Conservation (phyloP, 2,113 vertebrate genomes). For the Hippocampus guttulatus region DNA sequence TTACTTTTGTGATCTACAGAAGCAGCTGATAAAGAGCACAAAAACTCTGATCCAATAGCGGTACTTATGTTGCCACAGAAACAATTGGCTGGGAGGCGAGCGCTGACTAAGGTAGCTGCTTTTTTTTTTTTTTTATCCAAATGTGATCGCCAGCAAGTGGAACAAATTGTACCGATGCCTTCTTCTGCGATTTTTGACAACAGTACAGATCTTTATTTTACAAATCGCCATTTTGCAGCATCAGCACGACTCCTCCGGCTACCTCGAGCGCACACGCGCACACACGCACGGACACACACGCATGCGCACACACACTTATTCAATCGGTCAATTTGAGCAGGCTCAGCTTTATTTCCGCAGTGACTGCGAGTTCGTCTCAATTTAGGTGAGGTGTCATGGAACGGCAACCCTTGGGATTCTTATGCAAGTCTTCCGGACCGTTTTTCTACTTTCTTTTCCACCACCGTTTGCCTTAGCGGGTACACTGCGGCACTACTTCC, state of each 20-base stretch:
- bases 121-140: neutral
- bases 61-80: neutral
- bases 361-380: conserved; percentile 1
- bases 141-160: no score
- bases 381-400: neutral
- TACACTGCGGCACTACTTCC: conserved; percentile 44
- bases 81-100: neutral
- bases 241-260: neutral
- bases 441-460: conserved; percentile 50
- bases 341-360: neutral
- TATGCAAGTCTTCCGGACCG: conserved; percentile 21
- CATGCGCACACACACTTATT: neutral
- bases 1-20: neutral
- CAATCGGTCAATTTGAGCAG: neutral
- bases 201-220: neutral
- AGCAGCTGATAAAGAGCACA: neutral
- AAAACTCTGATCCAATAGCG: neutral
- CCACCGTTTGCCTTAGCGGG: conserved; percentile 66
- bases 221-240: neutral
- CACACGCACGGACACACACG: neutral
- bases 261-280: neutral
- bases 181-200: neutral
- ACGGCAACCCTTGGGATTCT: conserved; percentile 15
- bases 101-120: neutral
- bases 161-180: neutral